Evolutionary conservation across 2,113 vertebrate genomes (phyloP), one percentile per base, ranked within the genome.

Genomic region (Marmota monax): DNA sequence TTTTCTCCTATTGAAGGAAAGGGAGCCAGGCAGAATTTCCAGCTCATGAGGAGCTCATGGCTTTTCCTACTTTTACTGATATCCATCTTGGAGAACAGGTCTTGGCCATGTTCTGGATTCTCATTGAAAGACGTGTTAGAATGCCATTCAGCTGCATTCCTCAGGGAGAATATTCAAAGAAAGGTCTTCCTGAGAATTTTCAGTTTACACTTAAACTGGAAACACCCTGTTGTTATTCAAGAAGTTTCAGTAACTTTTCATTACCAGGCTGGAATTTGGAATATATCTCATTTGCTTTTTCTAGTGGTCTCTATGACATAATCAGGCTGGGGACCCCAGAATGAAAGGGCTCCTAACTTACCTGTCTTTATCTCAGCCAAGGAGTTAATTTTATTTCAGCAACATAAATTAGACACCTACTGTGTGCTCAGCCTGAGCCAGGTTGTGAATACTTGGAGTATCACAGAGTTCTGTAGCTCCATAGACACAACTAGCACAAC

Each of bases 351-450:
- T 10, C 34, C 17, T 34, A 80, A 56, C 32, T 92, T 37, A 84
- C 22, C n/a, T 89, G 23, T 69, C 58, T 86, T 51, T 83, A 5
- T n/a, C 25, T 69, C 34, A 85, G n/a, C 4, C 22, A 79, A 42
- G 51, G 23, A 92, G 67, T 25, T 95, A n/a, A 90, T 92, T 95
- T 95, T 82, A 73, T 90, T 96, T 88, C 58, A 82, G 70, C 25
- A 63, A 48, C 32, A 58, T 82, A 45, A 85, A 84, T 39, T 84
- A 34, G 45, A 14, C 2, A 58, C 51, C 25, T 45, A 13, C 56
- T 23, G 34, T 65, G 39, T 65, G 5, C 7, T 67, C 63, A 45
- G 8, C 34, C 29, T 37, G 73, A 29, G 58, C 25, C 51, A 61
- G n/a, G 32, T 1, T 12, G 29, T 53, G 63, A 58, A n/a, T 69